Conservation (phyloP, 2,888 invertebrate species). For the Panorpa germanica region DNA sequence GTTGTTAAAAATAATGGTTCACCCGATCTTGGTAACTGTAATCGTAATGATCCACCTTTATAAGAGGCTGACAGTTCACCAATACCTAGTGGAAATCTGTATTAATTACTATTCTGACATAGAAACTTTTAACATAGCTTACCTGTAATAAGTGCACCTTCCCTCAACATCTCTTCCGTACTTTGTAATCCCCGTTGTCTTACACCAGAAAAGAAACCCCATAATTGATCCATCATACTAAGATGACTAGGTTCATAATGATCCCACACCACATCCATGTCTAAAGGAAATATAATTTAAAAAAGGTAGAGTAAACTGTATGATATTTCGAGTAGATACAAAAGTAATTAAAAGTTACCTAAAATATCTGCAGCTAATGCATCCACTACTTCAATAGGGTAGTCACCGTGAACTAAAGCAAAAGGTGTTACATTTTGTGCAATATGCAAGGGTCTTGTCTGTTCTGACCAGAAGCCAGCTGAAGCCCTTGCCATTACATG, state of each 20-base stretch:
- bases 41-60: slow-evolving; percentile 40
- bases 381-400: slow-evolving; percentile 55
- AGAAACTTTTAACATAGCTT: neutral
- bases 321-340: neutral
- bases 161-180: slow-evolving; percentile 70
- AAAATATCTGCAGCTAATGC: slow-evolving; percentile 51
- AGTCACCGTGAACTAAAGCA: slow-evolving; percentile 37
- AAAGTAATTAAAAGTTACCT: slow-evolving; percentile 21
- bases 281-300: slow-evolving; percentile 22
- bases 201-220: slow-evolving; percentile 73
- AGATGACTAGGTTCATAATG: slow-evolving; percentile 62
- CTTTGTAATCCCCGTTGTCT: slow-evolving; percentile 69
- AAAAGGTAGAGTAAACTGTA: slow-evolving; percentile 1
- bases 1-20: slow-evolving; percentile 62
- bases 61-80: slow-evolving; percentile 54
- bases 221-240: slow-evolving; percentile 58
- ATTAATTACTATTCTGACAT: neutral
- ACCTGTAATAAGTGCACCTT: slow-evolving; percentile 59
- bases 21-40: slow-evolving; percentile 54
- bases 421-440: slow-evolving; percentile 68
- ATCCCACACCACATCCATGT: slow-evolving; percentile 68
- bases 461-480: slow-evolving; percentile 76
- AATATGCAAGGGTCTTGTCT: slow-evolving; percentile 58
- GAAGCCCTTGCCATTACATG: slow-evolving; percentile 66
- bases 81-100: slow-evolving; percentile 26